Conservation (phyloP, 2,113 vertebrate species). For the Otus sunia region DNA sequence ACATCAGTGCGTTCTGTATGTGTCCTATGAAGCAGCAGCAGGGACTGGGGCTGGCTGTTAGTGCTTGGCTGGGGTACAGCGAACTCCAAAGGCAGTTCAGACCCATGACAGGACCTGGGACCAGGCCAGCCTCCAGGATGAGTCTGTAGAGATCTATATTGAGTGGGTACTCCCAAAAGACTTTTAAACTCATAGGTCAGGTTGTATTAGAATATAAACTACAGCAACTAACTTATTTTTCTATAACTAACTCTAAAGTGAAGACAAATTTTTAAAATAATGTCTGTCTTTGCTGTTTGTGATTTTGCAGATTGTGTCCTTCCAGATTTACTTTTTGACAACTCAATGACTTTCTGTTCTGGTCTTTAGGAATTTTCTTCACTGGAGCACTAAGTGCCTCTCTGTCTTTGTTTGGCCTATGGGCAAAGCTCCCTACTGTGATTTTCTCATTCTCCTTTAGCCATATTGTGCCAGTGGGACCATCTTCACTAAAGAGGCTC, state of each 20-base stretch:
- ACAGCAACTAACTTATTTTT: background rate
- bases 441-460: background rate
- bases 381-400: background rate
- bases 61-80: background rate
- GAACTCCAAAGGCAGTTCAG: background rate
- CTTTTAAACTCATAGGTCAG: background rate
- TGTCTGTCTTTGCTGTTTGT: background rate
- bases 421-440: background rate
- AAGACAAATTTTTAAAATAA: background rate
- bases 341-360: background rate
- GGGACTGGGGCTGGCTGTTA: background rate
- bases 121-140: background rate
- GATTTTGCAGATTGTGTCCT: background rate
- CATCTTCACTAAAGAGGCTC: background rate
- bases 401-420: background rate
- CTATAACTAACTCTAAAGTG: background rate
- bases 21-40: background rate
- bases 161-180: background rate
- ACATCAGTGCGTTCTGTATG: background rate
- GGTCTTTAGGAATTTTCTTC: background rate
- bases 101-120: background rate
- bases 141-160: background rate
- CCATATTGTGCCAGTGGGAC: background rate
- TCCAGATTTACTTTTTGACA: background rate
- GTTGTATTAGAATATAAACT: background rate